Percentiles rank a stretch among this genome's conserved stretches.
phyloP scores from a whole-genome alignment of 2,113 vertebrate species.

The Dendrocopos noguchii region DNA sequence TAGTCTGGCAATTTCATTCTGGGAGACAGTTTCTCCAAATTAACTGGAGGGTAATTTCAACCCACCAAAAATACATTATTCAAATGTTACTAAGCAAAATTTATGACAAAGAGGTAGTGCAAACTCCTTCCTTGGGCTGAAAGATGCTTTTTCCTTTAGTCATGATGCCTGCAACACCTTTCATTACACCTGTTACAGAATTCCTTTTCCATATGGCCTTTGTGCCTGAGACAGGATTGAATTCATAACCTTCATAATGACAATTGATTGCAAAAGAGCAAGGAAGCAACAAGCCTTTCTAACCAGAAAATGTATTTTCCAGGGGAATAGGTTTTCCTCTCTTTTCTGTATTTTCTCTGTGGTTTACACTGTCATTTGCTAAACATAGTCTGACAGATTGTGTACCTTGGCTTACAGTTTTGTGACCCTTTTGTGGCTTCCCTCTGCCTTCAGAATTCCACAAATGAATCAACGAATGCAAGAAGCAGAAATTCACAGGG shows the following conservation, averaged over 20 bases:
- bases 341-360: constrained; percentile 3
- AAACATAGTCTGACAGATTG: constrained; percentile 16
- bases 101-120: not conserved
- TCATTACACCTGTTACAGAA: not conserved
- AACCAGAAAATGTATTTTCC: constrained; percentile 7
- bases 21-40: too few relatives aligned
- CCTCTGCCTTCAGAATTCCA: constrained; percentile 1
- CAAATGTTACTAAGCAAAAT: not conserved
- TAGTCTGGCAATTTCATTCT: too few relatives aligned
- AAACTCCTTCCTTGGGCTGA: not conserved
- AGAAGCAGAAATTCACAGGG: not conserved
- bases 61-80: not conserved
- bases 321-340: not conserved
- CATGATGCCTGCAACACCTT: not conserved
- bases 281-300: not conserved
- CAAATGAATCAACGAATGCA: not conserved
- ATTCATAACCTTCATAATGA: not conserved
- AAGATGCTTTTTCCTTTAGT: not conserved
- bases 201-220: not conserved
- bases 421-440: not conserved
- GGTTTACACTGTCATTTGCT: constrained; percentile 23
- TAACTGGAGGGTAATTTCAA: too few relatives aligned
- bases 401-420: constrained; percentile 32
- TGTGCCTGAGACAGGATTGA: not conserved
- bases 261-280: not conserved